Base-by-base conservation (phyloP, 2,888 invertebrate genomes). In the Lepidochrysops patricia region DNA sequence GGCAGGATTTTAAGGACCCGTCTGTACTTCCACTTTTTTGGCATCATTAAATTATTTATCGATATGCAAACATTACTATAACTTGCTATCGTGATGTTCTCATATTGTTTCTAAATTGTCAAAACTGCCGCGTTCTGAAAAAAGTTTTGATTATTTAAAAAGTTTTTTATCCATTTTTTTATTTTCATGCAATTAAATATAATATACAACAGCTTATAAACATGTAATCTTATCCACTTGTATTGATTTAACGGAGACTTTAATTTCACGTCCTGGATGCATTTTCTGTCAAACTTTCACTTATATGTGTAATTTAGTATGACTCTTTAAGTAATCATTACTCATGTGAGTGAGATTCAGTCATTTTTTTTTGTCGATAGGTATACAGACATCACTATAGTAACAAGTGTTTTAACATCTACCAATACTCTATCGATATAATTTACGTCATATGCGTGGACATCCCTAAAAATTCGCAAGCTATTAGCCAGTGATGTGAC, bases 1-100 rank as follows among this genome's bases (percentile, higher is more conserved):
- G 81, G 82, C 69, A 75, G 79, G 19, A 43, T 43, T 43, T 52
- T 52, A 52, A 52, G 27, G 43, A 19, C 37, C 37, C 15, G 37
- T 43, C 37, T 43, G 19, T 43, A 43, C 37, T 43, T 43, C 7
- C 9, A 7, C 6, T 29, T 29, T 29, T 29, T 29, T 29, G 29
- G 2, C 9, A 29, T 29, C 7, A 29, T 29, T 29, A 29, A 29
- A 7, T 29, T 29, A 43, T 43, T 43, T 43, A 43, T 43, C 43
- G 23, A 43, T 23, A 43, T 43, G 43, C 19, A 7, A 15, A 43
- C 19, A 4, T 43, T 12, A 43, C 43, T 43, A 19, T 43, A 19
- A 43, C 23, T 19, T 1, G 9, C 3, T 4, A 43, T 19, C 3
- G 2, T 19, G 19, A 43, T 3, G 19, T 3, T 9, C 15, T 19